Percentiles rank a stretch among this genome's conserved stretches.
These are phyloP conservation scores for Phasianus colchicus DNA, from an alignment of 2,113 vertebrate species.

Conservation along the genomic window DNA sequence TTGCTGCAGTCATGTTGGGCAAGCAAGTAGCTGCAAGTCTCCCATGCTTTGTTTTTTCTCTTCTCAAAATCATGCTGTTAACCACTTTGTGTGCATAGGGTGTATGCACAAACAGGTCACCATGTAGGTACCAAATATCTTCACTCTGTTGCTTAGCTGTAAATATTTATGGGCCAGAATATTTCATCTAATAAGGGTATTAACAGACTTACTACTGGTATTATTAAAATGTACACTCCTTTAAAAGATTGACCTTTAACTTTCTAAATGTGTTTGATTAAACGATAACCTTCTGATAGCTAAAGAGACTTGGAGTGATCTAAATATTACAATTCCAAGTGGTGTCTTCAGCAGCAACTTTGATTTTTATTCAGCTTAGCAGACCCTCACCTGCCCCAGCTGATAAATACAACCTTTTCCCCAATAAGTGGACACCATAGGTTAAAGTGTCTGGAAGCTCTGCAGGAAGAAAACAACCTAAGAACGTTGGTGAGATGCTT, in stretches of 20 bases:
- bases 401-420: neutral
- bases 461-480: neutral
- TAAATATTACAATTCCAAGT: neutral
- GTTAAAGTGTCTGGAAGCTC: neutral
- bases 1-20: neutral
- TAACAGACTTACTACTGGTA: neutral
- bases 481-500: neutral
- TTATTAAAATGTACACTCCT: neutral
- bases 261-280: neutral
- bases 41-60: fast-evolving
- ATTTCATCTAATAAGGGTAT: neutral
- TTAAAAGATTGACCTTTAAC: constrained; percentile 15
- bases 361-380: neutral
- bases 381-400: neutral
- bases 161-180: neutral
- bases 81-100: neutral
- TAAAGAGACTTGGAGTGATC: neutral
- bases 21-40: neutral
- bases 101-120: neutral
- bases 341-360: neutral
- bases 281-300: neutral
- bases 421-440: neutral
- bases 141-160: neutral
- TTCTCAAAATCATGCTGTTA: neutral
- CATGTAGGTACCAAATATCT: neutral